Conservation (phyloP, 2,113 vertebrate species). For the Phoxinus phoxinus region DNA sequence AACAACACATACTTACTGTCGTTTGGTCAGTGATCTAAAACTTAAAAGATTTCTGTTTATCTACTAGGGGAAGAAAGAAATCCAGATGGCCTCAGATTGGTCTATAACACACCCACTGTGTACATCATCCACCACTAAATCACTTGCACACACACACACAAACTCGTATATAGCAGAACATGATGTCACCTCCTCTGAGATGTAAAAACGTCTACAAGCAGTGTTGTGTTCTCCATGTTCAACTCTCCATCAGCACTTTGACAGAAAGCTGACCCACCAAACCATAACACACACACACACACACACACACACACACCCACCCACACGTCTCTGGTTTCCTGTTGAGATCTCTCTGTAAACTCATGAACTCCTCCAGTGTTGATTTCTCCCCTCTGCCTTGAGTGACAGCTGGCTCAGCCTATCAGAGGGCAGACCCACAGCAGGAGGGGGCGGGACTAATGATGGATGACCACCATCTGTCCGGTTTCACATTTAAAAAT, state of each 20-base stretch:
- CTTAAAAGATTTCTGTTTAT: neutral
- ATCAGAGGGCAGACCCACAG: neutral
- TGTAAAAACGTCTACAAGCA: neutral
- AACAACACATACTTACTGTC: neutral
- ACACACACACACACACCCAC: conserved; percentile 8
- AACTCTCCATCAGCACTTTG: conserved; percentile 1
- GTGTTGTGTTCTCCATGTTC: neutral
- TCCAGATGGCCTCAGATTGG: neutral
- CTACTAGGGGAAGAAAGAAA: neutral
- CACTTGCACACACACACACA: neutral
- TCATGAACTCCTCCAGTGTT: neutral
- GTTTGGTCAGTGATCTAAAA: neutral
- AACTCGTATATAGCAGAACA: neutral
- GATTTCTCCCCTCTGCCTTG: neutral
- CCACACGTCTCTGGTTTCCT: conserved; percentile 2
- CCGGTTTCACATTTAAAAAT: conserved; percentile 45
- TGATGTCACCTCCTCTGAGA: conserved; percentile 22
- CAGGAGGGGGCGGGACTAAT: conserved; percentile 13
- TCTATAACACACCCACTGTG: neutral
- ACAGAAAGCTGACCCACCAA: conserved; percentile 6
- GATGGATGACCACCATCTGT: conserved; percentile 58
- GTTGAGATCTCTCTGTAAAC: neutral
- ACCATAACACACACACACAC: conserved; percentile 5
- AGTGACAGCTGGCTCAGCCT: conserved; percentile 37
- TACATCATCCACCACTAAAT: neutral